Evolutionary conservation across 2,888 invertebrate genomes (phyloP), one percentile per base, ranked within the genome.

Genomic region (Carterocephalus palaemon): DNA sequence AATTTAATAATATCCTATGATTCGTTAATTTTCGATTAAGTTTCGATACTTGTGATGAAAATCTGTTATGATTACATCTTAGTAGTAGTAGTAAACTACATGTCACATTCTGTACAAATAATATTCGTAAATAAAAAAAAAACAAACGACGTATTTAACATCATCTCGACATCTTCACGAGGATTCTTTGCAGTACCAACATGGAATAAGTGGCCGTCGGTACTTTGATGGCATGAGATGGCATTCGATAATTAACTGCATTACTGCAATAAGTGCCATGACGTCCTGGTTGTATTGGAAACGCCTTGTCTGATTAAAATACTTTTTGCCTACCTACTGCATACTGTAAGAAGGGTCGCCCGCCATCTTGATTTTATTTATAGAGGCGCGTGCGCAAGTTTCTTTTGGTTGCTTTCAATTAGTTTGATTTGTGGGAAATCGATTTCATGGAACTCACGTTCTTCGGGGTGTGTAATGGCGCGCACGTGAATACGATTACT

Each of bases 371-470:
- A 17, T 56, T 70, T 64, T 78, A 79, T 76, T 77, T 75, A 63
- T 76, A 75, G 72, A 54, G 55, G 42, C 70, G 70, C 75, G 71
- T 67, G 77, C 68, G 70, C 60, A 41, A 51, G 61, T 60, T 65
- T 60, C 61, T 66, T 68, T 70, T 62, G 56, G 52, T 52, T 67
- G 70, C 67, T 58, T 77, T 81, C 81, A 80, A 76, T 76, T 80
- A 81, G 73, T 77, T 77, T 80, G 75, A 82, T 81, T 76, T 79
- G 71, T 72, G 63, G 61, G 62, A 64, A 73, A 72, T 70, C 66
- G 67, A 71, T 71, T 72, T 68, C 64, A 67, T 41, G 62, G 62
- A 67, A 67, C 54, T 29, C 16, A 45, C 49, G 46, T 52, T 51
- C 26, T 19, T 28, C 23, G 26, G 31, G 16, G 42, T 40, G 46